A percentile compares a stretch with the other conserved stretches of the same genome.
phyloP scores from a whole-genome alignment of 2,113 vertebrate genomes.

The Scortum barcoo region DNA sequence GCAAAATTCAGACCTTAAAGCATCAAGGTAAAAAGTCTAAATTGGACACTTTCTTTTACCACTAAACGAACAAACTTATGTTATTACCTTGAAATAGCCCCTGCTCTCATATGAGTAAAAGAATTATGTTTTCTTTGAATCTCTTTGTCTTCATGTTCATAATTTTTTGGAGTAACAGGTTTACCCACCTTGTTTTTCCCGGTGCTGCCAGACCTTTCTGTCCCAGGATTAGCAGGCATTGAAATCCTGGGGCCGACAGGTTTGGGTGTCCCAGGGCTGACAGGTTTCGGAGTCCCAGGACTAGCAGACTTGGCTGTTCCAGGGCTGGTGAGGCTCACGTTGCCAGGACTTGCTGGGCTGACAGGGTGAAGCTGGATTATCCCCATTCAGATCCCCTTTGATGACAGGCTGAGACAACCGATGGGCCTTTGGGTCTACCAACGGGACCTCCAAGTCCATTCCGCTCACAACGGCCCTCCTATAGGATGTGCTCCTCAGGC shows the following conservation, averaged over 20 bases:
- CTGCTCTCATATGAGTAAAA: not conserved
- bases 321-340: conserved; percentile 33
- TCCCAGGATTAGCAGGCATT: not conserved
- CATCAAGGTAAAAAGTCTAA: not conserved
- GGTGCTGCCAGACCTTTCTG: not conserved
- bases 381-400: conserved; percentile 84
- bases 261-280: conserved; percentile 25
- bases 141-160: not conserved
- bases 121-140: not conserved
- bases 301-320: conserved; percentile 59
- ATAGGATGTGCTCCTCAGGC: conserved; percentile 94
- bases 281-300: conserved; percentile 68
- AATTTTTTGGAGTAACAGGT: not conserved
- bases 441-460: conserved; percentile 83
- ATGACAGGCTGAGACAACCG: conserved; percentile 86
- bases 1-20: not conserved
- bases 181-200: conserved; percentile 70
- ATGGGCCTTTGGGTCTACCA: conserved; percentile 81
- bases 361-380: conserved; percentile 74
- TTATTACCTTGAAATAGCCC: not conserved
- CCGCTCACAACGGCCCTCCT: conserved; percentile 94
- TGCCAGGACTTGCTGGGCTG: conserved; percentile 30
- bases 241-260: not conserved
- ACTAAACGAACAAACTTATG: not conserved
- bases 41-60: not conserved